Percentiles rank a stretch among this genome's conserved stretches.
phyloP scores from a whole-genome alignment of 2,113 vertebrate species.

The human (Homo sapiens) region GRCh38 chr4:23473501-23474000 shows the following conservation, averaged over 20 bases:
- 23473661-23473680: neutral
- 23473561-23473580: neutral
- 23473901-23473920: neutral
- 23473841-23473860: neutral
- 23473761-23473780: neutral
- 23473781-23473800: neutral
- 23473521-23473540: constrained; percentile 31
- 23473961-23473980: constrained; percentile 10
- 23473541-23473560: neutral
- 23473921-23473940: neutral
- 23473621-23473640: neutral
- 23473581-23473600: neutral
- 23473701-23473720: neutral
- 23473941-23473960: neutral
- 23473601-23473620: neutral
- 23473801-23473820: neutral
- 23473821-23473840: neutral
- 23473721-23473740: neutral
- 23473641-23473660: neutral
- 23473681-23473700: neutral
- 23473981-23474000: neutral
- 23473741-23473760: neutral
- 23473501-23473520: neutral
- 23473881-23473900: neutral
- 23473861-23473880: neutral